Percentiles rank a stretch among this genome's conserved stretches.
Evolutionary conservation across 2,113 vertebrate species (phyloP).

Genomic region (Oryzias curvinotus): DNA sequence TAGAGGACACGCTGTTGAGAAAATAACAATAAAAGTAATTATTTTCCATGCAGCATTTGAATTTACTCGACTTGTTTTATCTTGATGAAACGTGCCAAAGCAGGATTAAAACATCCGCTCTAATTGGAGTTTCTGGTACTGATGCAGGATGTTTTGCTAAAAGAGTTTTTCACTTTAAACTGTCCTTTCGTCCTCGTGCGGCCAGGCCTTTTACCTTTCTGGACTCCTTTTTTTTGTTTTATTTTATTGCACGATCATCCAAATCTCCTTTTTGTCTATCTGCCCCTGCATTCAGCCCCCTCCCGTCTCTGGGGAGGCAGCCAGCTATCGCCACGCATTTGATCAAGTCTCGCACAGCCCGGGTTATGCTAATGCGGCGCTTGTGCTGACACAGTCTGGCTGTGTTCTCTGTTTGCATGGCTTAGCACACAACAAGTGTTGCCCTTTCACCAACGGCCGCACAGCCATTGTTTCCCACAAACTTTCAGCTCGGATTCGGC

Average conservation of each 20-base stretch:
- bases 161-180: neutral
- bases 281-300: conserved; percentile 16
- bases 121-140: neutral
- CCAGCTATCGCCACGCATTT: conserved; percentile 32
- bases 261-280: conserved; percentile 6
- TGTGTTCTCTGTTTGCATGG: conserved; percentile 52
- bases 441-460: conserved; percentile 32
- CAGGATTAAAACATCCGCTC: neutral
- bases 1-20: neutral
- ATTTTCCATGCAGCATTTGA: conserved; percentile 7
- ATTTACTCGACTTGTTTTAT: neutral
- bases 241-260: conserved; percentile 8
- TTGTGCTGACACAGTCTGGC: conserved; percentile 62
- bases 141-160: neutral
- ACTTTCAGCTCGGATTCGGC: conserved; percentile 33
- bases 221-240: neutral
- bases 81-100: neutral
- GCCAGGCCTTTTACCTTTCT: neutral
- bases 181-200: neutral
- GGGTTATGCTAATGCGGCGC: conserved; percentile 46
- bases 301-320: conserved; percentile 28
- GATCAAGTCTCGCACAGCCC: conserved; percentile 51
- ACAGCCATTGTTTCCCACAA: conserved; percentile 52
- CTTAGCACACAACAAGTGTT: conserved; percentile 57
- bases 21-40: conserved; percentile 9